Evolutionary conservation across 2,888 invertebrate genomes (phyloP), one percentile per base, ranked within the genome.

Genomic region (Horisme vitalbata): DNA sequence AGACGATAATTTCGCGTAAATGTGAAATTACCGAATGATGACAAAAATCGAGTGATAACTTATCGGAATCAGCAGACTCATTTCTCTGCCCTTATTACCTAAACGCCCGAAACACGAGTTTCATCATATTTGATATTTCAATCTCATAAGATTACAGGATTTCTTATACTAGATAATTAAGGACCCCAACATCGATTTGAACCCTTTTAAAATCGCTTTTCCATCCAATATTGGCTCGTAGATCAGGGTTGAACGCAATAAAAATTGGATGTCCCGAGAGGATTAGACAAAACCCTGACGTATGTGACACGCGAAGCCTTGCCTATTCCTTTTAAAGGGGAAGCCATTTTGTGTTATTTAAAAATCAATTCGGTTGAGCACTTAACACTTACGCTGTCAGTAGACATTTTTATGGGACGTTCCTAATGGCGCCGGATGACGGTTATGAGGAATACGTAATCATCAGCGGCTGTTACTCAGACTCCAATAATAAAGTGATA

Each of bases 251-350:
- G 74, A 77, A 75, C 61, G 83, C 80, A 88, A 88, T 88, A 88
- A 88, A 84, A 86, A 83, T 81, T 74, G 81, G 72, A 77, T 69
- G 76, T 79, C 83, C 86, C 83, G 58, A 65, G 69, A 74, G 85
- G 85, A 86, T 88, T 85, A 85, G 77, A 74, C 70, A 77, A 83
- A 85, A 85, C 82, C 79, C 83, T 86, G 86, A 87, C 80, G 71
- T 79, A 88, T 86, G 88, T 79, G 88, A 84, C 86, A 76, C 61
- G 67, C 71, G 69, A 83, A 85, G 81, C 82, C 80, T 83, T 74
- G 75, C 72, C 70, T 66, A 71, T 79, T 74, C 68, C 78, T 79
- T 70, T 61, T 52, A 46, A 65, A 71, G 75, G 83, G 82, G 79
- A 73, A 62, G 58, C 50, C 59, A 59, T 57, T 53, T 46, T 49